A percentile compares a stretch with the other conserved stretches of the same genome.
phyloP scores from a whole-genome alignment of 2,888 invertebrate genomes.

The Cantharis rustica region DNA sequence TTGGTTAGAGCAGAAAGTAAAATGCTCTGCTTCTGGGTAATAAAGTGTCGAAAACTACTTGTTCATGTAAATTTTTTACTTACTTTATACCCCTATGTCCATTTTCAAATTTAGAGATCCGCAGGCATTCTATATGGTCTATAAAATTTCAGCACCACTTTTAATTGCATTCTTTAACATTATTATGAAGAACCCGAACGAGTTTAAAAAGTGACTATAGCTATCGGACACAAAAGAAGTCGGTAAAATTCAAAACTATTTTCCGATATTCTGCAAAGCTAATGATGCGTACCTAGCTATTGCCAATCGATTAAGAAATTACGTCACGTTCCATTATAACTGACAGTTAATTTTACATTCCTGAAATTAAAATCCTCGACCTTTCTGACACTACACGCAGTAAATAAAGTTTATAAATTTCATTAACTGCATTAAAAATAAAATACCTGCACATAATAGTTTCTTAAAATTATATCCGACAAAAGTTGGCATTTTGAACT shows the following conservation, averaged over 20 bases:
- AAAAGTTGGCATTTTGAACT: constrained; percentile 44
- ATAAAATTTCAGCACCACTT: neutral
- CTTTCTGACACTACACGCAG: neutral
- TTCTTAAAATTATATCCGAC: constrained; percentile 11
- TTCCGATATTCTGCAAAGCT: neutral
- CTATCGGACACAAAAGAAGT: neutral
- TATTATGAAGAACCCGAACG: neutral
- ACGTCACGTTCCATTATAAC: neutral
- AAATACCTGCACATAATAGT: neutral
- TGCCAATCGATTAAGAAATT: neutral
- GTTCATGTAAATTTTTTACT: neutral
- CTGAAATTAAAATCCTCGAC: neutral
- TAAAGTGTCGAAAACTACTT: neutral
- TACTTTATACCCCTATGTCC: neutral
- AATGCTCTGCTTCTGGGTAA: neutral
- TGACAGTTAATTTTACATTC: neutral
- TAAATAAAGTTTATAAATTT: neutral
- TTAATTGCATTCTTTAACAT: neutral
- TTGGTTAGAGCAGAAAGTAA: neutral
- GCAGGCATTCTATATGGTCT: neutral
- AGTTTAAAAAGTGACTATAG: neutral
- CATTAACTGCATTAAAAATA: neutral
- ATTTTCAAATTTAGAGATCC: neutral
- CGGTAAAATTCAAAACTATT: neutral
- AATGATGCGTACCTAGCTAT: neutral